Evolutionary conservation across 2,888 invertebrate species (phyloP).

Genomic region (Drosophila sordidapex): DNA sequence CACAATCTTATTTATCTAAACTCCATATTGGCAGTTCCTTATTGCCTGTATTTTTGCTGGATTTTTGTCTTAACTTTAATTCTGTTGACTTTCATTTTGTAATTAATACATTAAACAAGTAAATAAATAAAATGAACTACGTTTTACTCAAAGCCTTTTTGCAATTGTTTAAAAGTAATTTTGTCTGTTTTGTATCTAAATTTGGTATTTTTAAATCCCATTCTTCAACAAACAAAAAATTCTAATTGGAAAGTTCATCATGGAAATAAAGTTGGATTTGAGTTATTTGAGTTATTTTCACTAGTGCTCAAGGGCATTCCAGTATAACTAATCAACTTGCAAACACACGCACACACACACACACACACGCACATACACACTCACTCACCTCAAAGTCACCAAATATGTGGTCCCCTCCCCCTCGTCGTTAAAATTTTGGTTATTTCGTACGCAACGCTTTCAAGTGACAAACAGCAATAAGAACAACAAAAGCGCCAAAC

Average conservation of each 20-base stretch:
- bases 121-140: neutral
- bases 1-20: neutral
- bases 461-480: slow-evolving; percentile 44
- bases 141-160: too few relatives aligned
- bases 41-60: neutral
- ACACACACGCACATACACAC: slow-evolving; percentile 5
- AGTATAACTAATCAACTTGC: slow-evolving; percentile 41
- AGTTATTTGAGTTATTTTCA: slow-evolving; percentile 14
- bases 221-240: neutral
- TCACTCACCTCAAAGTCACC: slow-evolving; percentile 17
- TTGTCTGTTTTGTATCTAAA: too few relatives aligned
- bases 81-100: too few relatives aligned
- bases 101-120: too few relatives aligned
- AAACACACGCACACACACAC: slow-evolving; percentile 16
- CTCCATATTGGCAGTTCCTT: neutral
- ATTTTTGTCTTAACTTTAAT: neutral
- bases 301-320: slow-evolving; percentile 30
- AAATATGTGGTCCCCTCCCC: slow-evolving; percentile 25
- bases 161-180: too few relatives aligned
- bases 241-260: neutral
- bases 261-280: neutral
- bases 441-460: slow-evolving; percentile 42
- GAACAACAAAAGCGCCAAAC: slow-evolving; percentile 34
- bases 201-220: neutral
- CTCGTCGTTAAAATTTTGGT: slow-evolving; percentile 29